Evolutionary conservation across 2,113 vertebrate genomes (phyloP), one percentile per base, ranked within the genome.

Genomic region (Mormyrus iriodes): DNA sequence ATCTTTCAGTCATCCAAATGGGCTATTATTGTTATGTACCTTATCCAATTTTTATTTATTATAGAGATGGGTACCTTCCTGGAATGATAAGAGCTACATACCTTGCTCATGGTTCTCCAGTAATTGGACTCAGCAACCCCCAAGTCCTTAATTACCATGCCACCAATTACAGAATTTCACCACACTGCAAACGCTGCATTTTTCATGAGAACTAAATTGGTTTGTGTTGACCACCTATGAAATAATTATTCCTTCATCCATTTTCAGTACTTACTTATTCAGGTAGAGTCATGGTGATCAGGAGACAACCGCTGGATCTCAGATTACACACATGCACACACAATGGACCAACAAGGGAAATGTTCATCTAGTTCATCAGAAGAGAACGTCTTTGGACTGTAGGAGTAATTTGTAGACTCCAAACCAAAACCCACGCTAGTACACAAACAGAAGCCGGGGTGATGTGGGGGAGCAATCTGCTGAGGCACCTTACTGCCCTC

Each of bases 11-110:
- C 49, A 52, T 52, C 27, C 6, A 84, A 86, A 52, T 27, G 31
- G 49, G 15, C 24, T 27, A 86, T 86, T 86, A 86, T 86, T 85
- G 44, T 85, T 49, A 86, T 86, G 82, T 48, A 46, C 21, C 82
- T 48, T 84, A 27, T 17, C 39, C 42, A 12, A 44, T 48, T 46
- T 44, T 84, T 84, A 84, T 48, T 48, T 46, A 10, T 83, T 46
- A 84, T n/a, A 84, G 19, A 21, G 82, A 5, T 10, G 44, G 82
- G 44, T 42, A 48, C 21, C 24, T 84, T 84, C 82, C 44, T 48
- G 82, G 82, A 24, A 13, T 21, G 7, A 79, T 17, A 6, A 2
- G 4, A 79, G 35, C 35, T 42, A 42, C 73, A 79, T 76, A 17
- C 31, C 69, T 39, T 76, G 13, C 69, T 76, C 13, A 79, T 79